Evolutionary conservation across 1,140 invertebrate genomes (phyloP), one percentile per base, ranked within the genome.

Genomic region (Ceratosolen fusciceps): DNA sequence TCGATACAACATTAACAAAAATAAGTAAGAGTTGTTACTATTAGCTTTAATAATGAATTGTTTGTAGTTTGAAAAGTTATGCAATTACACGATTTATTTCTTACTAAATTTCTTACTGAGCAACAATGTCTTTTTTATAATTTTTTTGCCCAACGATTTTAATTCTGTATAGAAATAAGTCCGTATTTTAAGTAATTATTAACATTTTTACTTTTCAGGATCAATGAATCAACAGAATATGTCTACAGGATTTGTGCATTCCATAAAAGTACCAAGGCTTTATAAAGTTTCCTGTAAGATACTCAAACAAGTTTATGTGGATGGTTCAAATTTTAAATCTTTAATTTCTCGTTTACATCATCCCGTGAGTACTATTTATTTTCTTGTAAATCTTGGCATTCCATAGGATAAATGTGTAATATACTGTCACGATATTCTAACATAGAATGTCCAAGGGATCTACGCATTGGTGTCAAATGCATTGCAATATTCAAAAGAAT

Each of bases 251-350:
- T 94, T 93, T 87, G 90, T 92, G 82, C 94, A 95, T 89, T 95
- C 94, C 56, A 87, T 95, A 54, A 95, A 93, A 91, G 94, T 96
- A 80, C 95, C 95, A 58, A 92, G 93, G 86, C 89, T 95, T 85
- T 97, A 95, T 87, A 95, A 95, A 91, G 85, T 91, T 80, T 92
- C 93, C 29, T 92, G 94, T 2, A 93, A 93, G 86, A 92, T 95
- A 75, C 88, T 95, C 37, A 91, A 93, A 86, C 87, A 92, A 85
- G 93, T 95, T 21, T 88, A 92, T 74, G 93, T 94, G 74, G 92
- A 95, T 85, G 93, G 93, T 81, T 93, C 91, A 56, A 95, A 94
- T 80, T 87, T 96, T 0, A 96, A 96, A 90, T 89, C 92, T 80
- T 89, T 95, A 9, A 90, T 96, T 80, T 94, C 93, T 84, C 89